These are phyloP conservation scores for Rhopilema esculentum DNA, from an alignment of 30 jellyfish, hydroid and myxozoan genomes.

Conservation along the genomic window DNA sequence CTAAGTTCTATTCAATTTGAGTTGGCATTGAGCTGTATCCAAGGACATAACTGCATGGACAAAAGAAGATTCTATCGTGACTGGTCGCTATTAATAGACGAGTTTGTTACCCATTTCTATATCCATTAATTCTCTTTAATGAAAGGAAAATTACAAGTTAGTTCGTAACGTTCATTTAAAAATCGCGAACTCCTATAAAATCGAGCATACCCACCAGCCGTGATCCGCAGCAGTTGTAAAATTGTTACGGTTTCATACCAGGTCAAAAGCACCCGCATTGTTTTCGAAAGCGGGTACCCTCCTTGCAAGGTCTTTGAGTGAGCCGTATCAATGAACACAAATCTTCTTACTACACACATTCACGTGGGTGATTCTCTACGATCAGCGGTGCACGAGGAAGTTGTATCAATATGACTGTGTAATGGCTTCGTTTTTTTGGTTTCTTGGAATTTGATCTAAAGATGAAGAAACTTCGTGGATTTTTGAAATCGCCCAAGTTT, in stretches of 20 bases:
- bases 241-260: background rate
- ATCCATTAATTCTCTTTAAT: no score
- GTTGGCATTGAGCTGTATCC: no score
- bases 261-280: slow-evolving; percentile 18
- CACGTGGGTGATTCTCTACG: background rate
- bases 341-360: background rate
- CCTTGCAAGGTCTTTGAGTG: background rate
- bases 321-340: background rate
- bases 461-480: slow-evolving; percentile 16
- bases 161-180: no score
- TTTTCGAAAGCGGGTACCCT: background rate
- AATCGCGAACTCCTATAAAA: background rate
- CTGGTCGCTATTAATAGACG: no score
- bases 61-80: no score
- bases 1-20: no score
- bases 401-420: background rate
- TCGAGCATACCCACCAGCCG: background rate
- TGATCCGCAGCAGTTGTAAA: no score
- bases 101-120: no score
- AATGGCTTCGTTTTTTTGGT: background rate
- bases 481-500: slow-evolving; percentile 2
- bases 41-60: no score
- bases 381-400: background rate
- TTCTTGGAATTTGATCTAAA: background rate
- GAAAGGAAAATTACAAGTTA: no score